These are phyloP conservation scores for Shargacucullia verbasci DNA, from an alignment of 2,888 invertebrate genomes.

Conservation along the genomic window DNA sequence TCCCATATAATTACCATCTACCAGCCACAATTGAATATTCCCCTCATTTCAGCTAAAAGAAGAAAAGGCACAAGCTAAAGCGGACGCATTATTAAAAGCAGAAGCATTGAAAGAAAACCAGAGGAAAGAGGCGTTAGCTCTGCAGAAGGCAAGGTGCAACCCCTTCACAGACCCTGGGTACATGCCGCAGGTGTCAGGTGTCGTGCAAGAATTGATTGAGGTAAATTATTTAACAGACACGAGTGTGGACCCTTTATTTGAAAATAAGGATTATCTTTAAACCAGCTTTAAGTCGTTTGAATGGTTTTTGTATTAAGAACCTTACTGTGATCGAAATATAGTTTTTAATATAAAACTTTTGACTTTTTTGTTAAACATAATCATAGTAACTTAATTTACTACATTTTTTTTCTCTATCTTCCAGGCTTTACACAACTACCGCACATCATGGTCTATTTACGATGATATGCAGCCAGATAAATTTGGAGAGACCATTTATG, in stretches of 20 bases:
- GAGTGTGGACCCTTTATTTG: too few relatives aligned
- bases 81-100: conserved; percentile 63
- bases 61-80: conserved; percentile 55
- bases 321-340: too few relatives aligned
- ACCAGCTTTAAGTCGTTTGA: too few relatives aligned
- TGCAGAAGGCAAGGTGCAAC: conserved; percentile 60
- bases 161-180: conserved; percentile 69
- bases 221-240: conserved; percentile 39
- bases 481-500: conserved; percentile 59
- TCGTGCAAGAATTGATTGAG: conserved; percentile 40
- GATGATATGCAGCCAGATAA: conserved; percentile 53
- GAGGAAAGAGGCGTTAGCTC: conserved; percentile 58
- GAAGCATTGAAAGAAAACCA: conserved; percentile 46
- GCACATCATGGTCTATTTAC: conserved; percentile 64
- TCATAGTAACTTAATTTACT: too few relatives aligned
- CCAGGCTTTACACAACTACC: conserved; percentile 62
- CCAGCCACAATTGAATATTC: too few relatives aligned
- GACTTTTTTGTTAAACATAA: too few relatives aligned
- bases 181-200: conserved; percentile 42
- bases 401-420: background rate
- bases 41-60: conserved; percentile 56
- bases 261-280: too few relatives aligned
- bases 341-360: too few relatives aligned
- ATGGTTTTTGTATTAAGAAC: too few relatives aligned
- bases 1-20: too few relatives aligned